phyloP scores from a whole-genome alignment of 2,888 invertebrate genomes.

The Atherix ibis region DNA sequence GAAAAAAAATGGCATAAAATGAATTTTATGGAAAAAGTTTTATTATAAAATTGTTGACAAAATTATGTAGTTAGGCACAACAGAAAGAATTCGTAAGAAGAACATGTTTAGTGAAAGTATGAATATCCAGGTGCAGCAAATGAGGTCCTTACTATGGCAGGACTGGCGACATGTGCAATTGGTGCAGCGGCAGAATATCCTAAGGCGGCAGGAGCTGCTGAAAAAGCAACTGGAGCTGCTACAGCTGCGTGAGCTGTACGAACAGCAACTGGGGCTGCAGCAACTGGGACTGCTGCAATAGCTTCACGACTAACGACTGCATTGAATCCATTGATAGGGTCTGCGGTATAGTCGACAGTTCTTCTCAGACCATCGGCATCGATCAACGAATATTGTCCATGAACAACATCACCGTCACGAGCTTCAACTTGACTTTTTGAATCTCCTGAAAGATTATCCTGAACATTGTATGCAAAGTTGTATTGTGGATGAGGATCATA shows the following conservation, averaged over 20 bases:
- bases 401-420: constrained; percentile 27
- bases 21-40: too few species aligned
- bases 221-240: constrained; percentile 5
- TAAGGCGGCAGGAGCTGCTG: constrained; percentile 6
- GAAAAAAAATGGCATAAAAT: too few species aligned
- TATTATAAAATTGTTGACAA: too few species aligned
- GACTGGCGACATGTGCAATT: constrained; percentile 7
- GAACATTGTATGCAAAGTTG: constrained; percentile 24
- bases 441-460: constrained; percentile 25
- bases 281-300: constrained; percentile 10
- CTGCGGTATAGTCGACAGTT: constrained; percentile 25
- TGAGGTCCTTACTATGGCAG: constrained; percentile 12
- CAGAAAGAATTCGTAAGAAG: too few species aligned
- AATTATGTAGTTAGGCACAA: too few species aligned
- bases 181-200: constrained; percentile 7
- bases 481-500: constrained; percentile 28
- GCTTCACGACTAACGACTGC: constrained; percentile 20
- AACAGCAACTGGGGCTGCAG: constrained; percentile 8
- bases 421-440: constrained; percentile 26
- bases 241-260: constrained; percentile 9
- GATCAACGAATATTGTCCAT: constrained; percentile 26
- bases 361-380: constrained; percentile 27
- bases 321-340: constrained; percentile 26
- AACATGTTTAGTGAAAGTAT: constrained; percentile 7
- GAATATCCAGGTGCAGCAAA: constrained; percentile 4